Conservation (phyloP, 2,888 invertebrate species). For the Matsumyia berberina region DNA sequence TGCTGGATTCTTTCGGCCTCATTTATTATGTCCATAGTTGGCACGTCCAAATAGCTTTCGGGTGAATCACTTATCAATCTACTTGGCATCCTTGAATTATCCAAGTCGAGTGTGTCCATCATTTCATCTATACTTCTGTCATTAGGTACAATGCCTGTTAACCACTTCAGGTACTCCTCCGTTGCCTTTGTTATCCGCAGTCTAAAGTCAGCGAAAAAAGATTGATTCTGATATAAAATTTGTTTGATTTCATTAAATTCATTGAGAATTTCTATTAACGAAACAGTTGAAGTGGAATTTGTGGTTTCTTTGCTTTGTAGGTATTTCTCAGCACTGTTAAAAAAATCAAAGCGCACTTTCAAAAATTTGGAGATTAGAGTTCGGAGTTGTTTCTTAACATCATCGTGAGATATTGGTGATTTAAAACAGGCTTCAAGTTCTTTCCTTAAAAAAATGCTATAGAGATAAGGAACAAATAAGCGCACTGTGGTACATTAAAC, state of each 20-base stretch:
- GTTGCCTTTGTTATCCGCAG: constrained; percentile 8
- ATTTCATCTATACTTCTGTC: neutral
- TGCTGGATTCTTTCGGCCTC: neutral
- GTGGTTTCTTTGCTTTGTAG: neutral
- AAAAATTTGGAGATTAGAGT: neutral
- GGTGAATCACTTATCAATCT: neutral
- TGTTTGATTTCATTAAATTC: neutral
- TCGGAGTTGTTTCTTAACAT: neutral
- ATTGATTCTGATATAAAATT: neutral
- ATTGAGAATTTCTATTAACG: neutral
- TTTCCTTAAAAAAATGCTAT: constrained; percentile 25
- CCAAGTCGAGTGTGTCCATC: constrained; percentile 35
- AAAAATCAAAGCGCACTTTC: constrained; percentile 6
- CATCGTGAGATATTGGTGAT: neutral
- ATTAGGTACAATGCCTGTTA: neutral
- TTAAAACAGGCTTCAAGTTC: constrained; percentile 19
- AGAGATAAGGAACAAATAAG: neutral
- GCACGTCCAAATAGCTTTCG: neutral
- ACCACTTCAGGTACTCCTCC: constrained; percentile 16
- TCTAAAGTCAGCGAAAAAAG: neutral
- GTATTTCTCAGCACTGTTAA: neutral
- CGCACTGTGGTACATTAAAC: neutral
- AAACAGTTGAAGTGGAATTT: neutral
- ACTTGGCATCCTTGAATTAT: neutral
- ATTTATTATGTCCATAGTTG: constrained; percentile 19